phyloP scores from a whole-genome alignment of 2,113 vertebrate genomes.

The Mesocricetus auratus region DNA sequence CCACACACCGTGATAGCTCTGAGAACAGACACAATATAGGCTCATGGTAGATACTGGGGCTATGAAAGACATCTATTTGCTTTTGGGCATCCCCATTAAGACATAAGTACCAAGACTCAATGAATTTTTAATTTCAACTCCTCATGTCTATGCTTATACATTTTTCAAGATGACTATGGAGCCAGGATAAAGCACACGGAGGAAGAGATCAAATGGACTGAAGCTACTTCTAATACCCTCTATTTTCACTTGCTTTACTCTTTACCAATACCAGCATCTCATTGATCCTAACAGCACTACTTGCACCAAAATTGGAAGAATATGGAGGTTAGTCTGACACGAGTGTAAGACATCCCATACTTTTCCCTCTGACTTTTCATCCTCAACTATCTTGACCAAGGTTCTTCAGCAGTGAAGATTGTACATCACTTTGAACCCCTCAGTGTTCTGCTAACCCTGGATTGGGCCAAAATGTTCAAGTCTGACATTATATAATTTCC shows the following conservation, averaged over 20 bases:
- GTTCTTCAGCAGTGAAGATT: neutral
- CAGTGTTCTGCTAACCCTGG: neutral
- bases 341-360: too few relatives aligned
- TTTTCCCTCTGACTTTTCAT: neutral
- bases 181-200: neutral
- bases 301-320: neutral
- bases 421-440: neutral
- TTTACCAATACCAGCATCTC: neutral
- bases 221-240: neutral
- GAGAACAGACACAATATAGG: neutral
- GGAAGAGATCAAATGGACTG: neutral
- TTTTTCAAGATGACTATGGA: fast-evolving
- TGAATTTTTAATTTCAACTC: neutral
- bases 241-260: neutral
- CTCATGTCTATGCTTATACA: fast-evolving
- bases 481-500: neutral
- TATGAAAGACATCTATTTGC: neutral
- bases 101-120: neutral
- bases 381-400: neutral
- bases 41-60: neutral
- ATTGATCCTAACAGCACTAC: neutral
- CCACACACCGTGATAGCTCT: neutral
- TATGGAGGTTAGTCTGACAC: neutral
- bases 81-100: neutral
- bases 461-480: too few relatives aligned